phyloP scores from a whole-genome alignment of 1,140 invertebrate species.

The Mercenaria mercenaria region DNA sequence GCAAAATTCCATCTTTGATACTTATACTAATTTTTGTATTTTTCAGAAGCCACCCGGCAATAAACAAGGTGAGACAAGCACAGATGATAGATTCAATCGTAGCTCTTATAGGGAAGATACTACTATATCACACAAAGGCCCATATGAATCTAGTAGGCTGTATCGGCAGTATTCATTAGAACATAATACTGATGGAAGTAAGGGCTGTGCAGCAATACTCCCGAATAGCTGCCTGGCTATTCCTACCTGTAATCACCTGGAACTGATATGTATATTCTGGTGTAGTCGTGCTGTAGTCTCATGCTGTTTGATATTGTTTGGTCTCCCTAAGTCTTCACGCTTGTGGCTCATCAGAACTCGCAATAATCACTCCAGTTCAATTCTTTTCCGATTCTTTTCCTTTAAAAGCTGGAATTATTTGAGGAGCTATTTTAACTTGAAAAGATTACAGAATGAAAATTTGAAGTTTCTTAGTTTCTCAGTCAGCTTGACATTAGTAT shows the following conservation, averaged over 20 bases:
- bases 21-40: neutral
- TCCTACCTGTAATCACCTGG: conserved; percentile 30
- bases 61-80: conserved; percentile 70
- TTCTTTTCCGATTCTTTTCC: neutral
- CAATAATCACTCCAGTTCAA: neutral
- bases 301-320: conserved; percentile 40
- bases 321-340: neutral
- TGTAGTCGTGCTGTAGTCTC: conserved; percentile 31
- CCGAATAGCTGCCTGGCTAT: conserved; percentile 39
- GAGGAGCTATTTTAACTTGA: too few relatives aligned
- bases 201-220: conserved; percentile 35
- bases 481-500: too few relatives aligned
- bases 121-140: neutral
- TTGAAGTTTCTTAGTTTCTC: too few relatives aligned
- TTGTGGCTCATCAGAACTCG: neutral
- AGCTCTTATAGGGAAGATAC: conserved; percentile 26
- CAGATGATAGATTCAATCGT: conserved; percentile 37
- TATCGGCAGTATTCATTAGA: conserved; percentile 77
- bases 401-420: too few relatives aligned
- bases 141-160: conserved; percentile 69
- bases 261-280: conserved; percentile 34
- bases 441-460: too few relatives aligned
- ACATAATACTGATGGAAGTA: conserved; percentile 71
- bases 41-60: conserved; percentile 79
- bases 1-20: too few relatives aligned